Evolutionary conservation across 2,888 invertebrate species (phyloP).

Genomic region (Trachelus tabidus): DNA sequence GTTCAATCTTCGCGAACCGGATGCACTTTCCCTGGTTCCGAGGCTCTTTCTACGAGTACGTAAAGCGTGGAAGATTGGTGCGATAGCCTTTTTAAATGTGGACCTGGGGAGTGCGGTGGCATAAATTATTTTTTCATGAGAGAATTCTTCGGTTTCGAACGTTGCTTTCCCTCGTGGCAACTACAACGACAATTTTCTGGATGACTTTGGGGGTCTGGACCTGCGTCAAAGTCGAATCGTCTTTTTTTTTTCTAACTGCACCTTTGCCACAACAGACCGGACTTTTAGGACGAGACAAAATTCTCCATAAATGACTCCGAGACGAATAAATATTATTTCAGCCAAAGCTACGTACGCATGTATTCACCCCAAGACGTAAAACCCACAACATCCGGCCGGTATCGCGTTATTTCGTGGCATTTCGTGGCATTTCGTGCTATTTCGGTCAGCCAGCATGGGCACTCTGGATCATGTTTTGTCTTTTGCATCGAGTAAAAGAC

Average conservation of each 20-base stretch:
- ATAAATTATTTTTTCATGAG: neutral
- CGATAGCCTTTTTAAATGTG: neutral
- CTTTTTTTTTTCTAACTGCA: neutral
- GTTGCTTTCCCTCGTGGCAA: neutral
- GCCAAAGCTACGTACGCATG: neutral
- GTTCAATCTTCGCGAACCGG: neutral
- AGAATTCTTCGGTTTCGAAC: neutral
- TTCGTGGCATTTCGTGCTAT: neutral
- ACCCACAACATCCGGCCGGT: neutral
- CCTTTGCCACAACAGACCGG: neutral
- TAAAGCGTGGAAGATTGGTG: neutral
- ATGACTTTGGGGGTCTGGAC: neutral
- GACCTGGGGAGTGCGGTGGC: neutral
- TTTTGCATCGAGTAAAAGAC: conserved; percentile 4
- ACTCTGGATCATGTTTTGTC: neutral
- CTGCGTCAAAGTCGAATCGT: neutral
- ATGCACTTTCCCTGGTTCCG: neutral
- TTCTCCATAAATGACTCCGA: neutral
- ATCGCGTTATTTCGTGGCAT: conserved; percentile 1
- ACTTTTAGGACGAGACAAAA: neutral
- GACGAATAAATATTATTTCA: conserved; percentile 9
- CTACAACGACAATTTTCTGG: neutral
- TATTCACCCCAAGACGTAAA: neutral
- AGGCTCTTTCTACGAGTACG: neutral
- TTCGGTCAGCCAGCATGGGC: neutral